Evolutionary conservation across 2,113 vertebrate species (phyloP).

Genomic region (Protomyctophum bolini): DNA sequence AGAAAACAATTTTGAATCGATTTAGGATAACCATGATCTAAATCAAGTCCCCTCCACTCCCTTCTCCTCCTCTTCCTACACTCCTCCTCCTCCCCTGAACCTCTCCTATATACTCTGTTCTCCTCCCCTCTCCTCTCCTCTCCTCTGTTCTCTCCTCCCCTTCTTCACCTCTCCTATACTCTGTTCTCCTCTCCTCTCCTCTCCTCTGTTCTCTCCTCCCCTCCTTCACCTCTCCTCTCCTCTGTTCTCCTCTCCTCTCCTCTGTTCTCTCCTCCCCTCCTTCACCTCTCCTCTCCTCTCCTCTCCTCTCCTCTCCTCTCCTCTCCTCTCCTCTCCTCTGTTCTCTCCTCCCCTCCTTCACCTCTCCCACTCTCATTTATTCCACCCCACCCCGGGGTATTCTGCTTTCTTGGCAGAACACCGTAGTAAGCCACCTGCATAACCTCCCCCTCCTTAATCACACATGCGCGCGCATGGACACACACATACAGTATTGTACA

Average conservation of each 20-base stretch:
- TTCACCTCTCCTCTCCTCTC: no score
- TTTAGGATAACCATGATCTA: constrained; percentile 74
- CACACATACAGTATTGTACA: background rate
- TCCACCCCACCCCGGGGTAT: constrained; percentile 74
- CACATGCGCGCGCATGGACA: constrained; percentile 27
- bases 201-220: background rate
- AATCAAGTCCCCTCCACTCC: constrained; percentile 65
- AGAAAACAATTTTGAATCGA: constrained; percentile 76
- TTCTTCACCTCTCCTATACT: constrained; percentile 30
- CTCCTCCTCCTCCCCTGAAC: background rate
- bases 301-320: no score
- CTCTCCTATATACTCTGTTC: background rate
- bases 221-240: constrained; percentile 9
- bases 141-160: constrained; percentile 7
- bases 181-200: constrained; percentile 5
- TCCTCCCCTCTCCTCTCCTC: no score
- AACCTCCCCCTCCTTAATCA: constrained; percentile 49
- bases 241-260: no score
- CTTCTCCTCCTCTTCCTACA: constrained; percentile 8
- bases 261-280: no score
- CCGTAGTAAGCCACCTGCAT: constrained; percentile 78
- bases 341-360: constrained; percentile 51
- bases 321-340: constrained; percentile 12
- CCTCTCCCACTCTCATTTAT: constrained; percentile 70
- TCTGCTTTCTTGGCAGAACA: constrained; percentile 78